Conservation (phyloP, 2,113 vertebrate genomes). For the Nanorana parkeri region DNA sequence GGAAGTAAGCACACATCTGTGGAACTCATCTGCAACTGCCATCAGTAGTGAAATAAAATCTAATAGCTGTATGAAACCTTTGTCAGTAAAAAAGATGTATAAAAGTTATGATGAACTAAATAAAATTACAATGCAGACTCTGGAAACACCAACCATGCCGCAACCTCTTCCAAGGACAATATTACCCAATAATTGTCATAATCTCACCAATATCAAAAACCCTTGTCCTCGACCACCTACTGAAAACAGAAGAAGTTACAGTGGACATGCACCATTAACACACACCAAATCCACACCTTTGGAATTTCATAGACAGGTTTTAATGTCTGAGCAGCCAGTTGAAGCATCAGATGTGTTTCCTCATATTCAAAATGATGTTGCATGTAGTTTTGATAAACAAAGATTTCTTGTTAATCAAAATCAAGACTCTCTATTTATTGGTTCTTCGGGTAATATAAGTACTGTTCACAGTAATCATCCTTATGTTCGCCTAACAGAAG, state of each 20-base stretch:
- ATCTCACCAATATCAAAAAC: conserved; percentile 36
- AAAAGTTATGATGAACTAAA: background rate
- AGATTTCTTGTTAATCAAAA: conserved; percentile 54
- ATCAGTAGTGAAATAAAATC: background rate
- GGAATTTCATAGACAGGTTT: conserved; percentile 53
- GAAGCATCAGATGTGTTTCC: background rate
- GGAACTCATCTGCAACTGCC: background rate
- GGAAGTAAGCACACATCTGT: background rate
- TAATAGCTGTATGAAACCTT: background rate
- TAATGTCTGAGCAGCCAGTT: background rate
- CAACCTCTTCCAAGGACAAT: background rate
- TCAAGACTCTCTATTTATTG: background rate
- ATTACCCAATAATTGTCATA: conserved; percentile 61
- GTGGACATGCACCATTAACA: conserved; percentile 59
- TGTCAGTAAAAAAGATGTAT: conserved; percentile 9
- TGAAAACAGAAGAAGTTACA: background rate
- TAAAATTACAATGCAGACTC: background rate
- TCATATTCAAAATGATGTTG: background rate
- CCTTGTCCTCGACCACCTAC: conserved; percentile 30
- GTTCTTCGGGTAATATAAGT: background rate
- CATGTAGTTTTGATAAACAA: background rate
- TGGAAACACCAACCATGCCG: background rate
- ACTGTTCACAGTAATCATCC: background rate
- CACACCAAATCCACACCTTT: conserved; percentile 70
- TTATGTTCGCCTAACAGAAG: conserved; percentile 67